Conservation (phyloP, 2,797 vertebrate genomes). For the Spinus olivaceus region DNA sequence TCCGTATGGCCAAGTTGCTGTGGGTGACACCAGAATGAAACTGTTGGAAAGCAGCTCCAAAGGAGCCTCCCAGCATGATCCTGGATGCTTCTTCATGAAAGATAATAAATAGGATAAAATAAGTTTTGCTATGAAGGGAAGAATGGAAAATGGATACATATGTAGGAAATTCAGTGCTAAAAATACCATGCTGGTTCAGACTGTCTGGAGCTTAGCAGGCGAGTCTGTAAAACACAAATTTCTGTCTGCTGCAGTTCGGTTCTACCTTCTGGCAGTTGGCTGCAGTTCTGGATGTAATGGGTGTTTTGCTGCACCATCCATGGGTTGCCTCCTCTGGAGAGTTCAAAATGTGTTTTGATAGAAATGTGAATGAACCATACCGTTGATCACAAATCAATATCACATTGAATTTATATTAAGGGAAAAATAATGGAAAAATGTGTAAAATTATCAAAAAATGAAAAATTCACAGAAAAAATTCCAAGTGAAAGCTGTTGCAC, state of each 20-base stretch:
- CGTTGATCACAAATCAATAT: not conserved
- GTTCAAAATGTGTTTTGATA: not conserved
- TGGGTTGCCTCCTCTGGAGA: not conserved
- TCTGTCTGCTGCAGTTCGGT: accelerated
- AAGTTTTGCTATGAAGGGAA: not conserved
- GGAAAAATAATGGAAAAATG: not conserved
- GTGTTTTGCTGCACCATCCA: not conserved
- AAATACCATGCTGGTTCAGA: not conserved
- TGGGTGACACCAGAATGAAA: not conserved
- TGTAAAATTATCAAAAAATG: not conserved
- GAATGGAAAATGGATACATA: not conserved
- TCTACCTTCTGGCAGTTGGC: not conserved
- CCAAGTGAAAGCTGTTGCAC: not conserved
- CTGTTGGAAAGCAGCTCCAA: not conserved
- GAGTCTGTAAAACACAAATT: not conserved
- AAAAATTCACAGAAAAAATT: not conserved
- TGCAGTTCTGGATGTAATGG: not conserved
- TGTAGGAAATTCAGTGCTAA: not conserved
- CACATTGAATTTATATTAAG: not conserved
- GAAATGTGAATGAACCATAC: not conserved
- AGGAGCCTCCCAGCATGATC: not conserved
- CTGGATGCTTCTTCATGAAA: not conserved
- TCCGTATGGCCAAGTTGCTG: not conserved
- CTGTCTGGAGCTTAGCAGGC: not conserved
- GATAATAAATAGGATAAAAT: not conserved